Evolutionary conservation across 2,888 invertebrate species (phyloP), one percentile per base, ranked within the genome.

Genomic region (Octonoba sinensis): DNA sequence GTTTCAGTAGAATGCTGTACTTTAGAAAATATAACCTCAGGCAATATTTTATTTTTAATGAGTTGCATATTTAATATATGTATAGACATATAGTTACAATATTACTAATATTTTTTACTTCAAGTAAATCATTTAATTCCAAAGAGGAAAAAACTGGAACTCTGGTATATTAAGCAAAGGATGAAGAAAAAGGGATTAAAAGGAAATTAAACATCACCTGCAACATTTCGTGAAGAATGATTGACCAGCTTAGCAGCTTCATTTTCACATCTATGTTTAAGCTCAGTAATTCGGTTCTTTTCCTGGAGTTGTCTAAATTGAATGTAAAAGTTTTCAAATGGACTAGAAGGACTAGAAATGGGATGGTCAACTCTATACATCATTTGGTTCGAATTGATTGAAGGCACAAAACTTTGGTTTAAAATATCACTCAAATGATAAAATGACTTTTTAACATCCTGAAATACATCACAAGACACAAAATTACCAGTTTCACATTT

Each of bases 391-490:
- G 47, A 73, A 46, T 22, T 47, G n/a, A 73, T 22, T 8, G 78
- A 46, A 20, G 73, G 79, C 6, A 57, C 64, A 69, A 62, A 81
- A 44, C 47, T 81, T 44, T 57, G 24, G 47, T 69, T 62, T 22
- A 81, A 57, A 69, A 81, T 74, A 49, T 73, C 73, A 57, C 74
- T 81, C 15, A 81, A 56, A 12, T 69, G 67, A 47, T 73, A 81
- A 36, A 81, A 47, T 20, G 79, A 81, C 16, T 73, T 81, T 16
- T 81, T 81, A 0, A 81, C 79, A 56, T 73, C 79, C 62, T 81
- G 73, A 59, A 81, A 62, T 0, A 81, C 62, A 27, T 81, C 36
- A 16, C 78, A 79, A 0, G 78, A 71, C 11, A 16, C 57, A 20
- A 49, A 12, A 57, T 81, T 73, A 12, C 79, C 79, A n/a, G 36